Percentiles rank a stretch among this genome's conserved stretches.
Evolutionary conservation across 1,140 invertebrate genomes (phyloP).

Genomic region (Holotrichia oblita): DNA sequence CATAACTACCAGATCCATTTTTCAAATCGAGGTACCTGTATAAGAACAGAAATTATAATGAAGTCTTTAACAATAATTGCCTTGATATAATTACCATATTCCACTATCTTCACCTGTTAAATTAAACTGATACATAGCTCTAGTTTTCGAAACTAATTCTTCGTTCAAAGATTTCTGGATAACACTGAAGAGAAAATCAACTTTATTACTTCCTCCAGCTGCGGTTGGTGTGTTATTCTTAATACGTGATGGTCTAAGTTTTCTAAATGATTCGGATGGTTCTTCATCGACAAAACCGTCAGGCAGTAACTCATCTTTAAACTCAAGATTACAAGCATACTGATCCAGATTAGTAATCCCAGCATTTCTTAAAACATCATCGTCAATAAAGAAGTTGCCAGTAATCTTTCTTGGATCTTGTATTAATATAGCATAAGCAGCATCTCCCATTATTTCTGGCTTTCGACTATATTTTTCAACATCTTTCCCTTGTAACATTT

Average conservation of each 20-base stretch:
- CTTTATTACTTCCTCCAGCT: constrained; percentile 50
- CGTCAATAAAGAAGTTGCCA: constrained; percentile 95
- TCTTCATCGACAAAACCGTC: constrained; percentile 92
- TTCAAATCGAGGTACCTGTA: constrained; percentile 84
- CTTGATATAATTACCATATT: constrained; percentile 68
- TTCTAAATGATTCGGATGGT: background rate
- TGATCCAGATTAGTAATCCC: constrained; percentile 88
- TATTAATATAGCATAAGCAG: constrained; percentile 89
- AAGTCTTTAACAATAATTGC: background rate
- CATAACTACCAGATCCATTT: constrained; percentile 81
- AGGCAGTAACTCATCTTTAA: constrained; percentile 76
- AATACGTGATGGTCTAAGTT: background rate
- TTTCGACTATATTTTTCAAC: constrained; percentile 74
- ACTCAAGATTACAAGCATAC: constrained; percentile 84
- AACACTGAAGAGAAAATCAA: constrained; percentile 74
- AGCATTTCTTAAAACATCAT: constrained; percentile 82
- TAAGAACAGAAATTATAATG: background rate
- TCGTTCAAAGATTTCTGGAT: constrained; percentile 74
- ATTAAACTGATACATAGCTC: constrained; percentile 89
- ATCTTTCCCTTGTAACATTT: constrained; percentile 86
- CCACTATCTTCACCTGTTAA: constrained; percentile 83
- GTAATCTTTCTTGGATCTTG: constrained; percentile 81
- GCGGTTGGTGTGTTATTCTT: background rate
- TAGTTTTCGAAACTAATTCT: constrained; percentile 83
- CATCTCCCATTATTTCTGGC: constrained; percentile 94